Evolutionary conservation across 2,797 vertebrate genomes (phyloP), one percentile per base, ranked within the genome.

Genomic region (Sardinella longiceps): DNA sequence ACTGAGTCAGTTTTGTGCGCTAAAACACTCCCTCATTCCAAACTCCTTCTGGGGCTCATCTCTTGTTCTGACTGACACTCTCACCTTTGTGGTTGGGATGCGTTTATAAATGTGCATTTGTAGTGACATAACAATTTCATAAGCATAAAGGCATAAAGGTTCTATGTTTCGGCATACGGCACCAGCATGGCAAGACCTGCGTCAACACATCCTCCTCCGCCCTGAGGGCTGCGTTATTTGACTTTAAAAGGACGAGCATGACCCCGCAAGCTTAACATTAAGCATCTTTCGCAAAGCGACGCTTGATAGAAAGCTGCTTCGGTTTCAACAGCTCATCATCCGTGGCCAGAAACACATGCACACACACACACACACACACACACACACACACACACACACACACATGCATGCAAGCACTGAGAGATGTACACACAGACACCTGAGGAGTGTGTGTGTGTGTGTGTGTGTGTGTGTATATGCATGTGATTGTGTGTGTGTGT

Each of bases 91-190:
- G 70, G 33, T 77, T 77, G 43, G 33, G 25, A 43, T 39, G 37
- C n/a, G 37, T 43, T 77, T 66, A n/a, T 87, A 81, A 33, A 87
- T 81, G 85, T 85, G 82, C 20, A 43, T 58, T 81, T 90, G 85
- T 84, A 86, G 77, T 86, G 37, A 63, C 80, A 81, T 70, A 81
- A 87, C 80, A 85, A 83, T 89, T 88, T 89, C 86, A 86, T 81
- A 84, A 84, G 46, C 85, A 87, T 90, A 43, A 77, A 77, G 37
- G 46, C 85, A 87, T 90, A 43, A 77, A 77, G 37, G 28, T 4
- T 66, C 9, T 66, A 43, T 77, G 70, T 77, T 43, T 77, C 37
- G 43, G 15, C 37, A 9, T 43, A 77, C 39, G n/a, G n/a, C n/a
- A 43, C 33, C 70, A 43, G 0, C 33, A 43, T 7, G 12, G 15